Conservation (phyloP, 2,888 invertebrate species). For the Spodoptera picta region DNA sequence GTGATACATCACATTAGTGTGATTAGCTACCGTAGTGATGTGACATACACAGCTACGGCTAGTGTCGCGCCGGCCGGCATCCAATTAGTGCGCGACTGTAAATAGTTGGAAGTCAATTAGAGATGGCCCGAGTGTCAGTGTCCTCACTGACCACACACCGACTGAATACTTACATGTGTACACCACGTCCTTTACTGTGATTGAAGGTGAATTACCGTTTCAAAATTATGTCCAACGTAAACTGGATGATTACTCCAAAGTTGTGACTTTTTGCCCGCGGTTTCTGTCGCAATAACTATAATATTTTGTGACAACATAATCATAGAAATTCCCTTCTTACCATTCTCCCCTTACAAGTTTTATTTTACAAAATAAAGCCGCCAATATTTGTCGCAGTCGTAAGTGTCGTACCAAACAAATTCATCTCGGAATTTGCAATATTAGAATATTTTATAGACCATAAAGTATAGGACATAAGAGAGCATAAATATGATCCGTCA, state of each 20-base stretch:
- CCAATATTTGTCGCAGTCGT: too few relatives aligned
- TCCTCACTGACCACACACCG: constrained; percentile 8
- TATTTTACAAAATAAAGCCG: too few relatives aligned
- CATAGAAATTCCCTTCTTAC: too few relatives aligned
- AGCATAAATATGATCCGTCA: too few relatives aligned
- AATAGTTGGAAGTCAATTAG: constrained; percentile 51
- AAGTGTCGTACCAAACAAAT: not conserved
- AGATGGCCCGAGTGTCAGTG: constrained; percentile 32
- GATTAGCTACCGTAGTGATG: not conserved
- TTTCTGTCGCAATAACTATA: too few relatives aligned
- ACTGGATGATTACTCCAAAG: not conserved
- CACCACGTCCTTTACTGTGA: constrained; percentile 10
- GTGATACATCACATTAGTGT: constrained; percentile 2
- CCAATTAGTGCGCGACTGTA: constrained; percentile 51
- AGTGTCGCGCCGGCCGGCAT: constrained; percentile 34
- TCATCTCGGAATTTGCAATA: too few relatives aligned
- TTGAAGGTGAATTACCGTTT: constrained; percentile 17
- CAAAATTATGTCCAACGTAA: not conserved
- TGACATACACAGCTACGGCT: constrained; percentile 22
- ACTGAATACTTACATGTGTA: constrained; percentile 38
- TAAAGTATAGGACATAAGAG: too few relatives aligned
- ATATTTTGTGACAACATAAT: too few relatives aligned
- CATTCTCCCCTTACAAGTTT: too few relatives aligned
- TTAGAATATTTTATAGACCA: too few relatives aligned
- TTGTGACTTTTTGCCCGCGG: too few relatives aligned